Percentiles rank a stretch among this genome's conserved stretches.
Evolutionary conservation across 2,797 vertebrate genomes (phyloP).

Genomic region (Acrossocheilus fasciatus): DNA sequence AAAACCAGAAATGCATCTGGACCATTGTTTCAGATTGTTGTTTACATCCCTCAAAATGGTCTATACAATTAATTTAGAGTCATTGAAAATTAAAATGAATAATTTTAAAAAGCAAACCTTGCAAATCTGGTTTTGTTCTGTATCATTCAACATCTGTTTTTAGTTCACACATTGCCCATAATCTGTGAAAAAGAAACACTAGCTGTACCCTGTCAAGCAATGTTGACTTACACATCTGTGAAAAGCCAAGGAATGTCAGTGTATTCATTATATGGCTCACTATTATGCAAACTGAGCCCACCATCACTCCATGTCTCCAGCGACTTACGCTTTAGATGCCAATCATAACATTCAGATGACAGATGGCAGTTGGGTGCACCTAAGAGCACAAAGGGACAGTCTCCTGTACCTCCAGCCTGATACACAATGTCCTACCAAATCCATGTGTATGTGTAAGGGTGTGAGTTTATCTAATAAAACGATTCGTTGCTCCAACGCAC

Average conservation of each 20-base stretch:
- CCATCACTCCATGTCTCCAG: not conserved
- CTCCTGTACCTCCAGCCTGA: not conserved
- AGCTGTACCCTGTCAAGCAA: not conserved
- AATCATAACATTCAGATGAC: not conserved
- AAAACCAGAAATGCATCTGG: too few species aligned
- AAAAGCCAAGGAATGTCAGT: conserved; percentile 15
- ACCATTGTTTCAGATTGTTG: not conserved
- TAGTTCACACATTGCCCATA: not conserved
- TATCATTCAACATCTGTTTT: not conserved
- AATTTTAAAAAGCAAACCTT: not conserved
- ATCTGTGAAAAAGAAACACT: not conserved
- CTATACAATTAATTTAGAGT: not conserved
- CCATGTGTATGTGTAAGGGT: not conserved
- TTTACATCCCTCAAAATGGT: not conserved
- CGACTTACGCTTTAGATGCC: not conserved
- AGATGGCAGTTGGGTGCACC: not conserved
- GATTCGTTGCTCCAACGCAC: not conserved
- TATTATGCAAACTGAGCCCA: conserved; percentile 4
- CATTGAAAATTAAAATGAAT: not conserved
- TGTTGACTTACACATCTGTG: not conserved
- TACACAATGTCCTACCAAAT: not conserved
- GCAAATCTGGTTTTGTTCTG: not conserved
- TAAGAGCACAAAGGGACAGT: not conserved
- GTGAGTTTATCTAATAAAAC: conserved; percentile 30
- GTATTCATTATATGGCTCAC: not conserved